Evolutionary conservation across 2,113 vertebrate species (phyloP), one percentile per base, ranked within the genome.

Genomic region (Tupaia chinensis): DNA sequence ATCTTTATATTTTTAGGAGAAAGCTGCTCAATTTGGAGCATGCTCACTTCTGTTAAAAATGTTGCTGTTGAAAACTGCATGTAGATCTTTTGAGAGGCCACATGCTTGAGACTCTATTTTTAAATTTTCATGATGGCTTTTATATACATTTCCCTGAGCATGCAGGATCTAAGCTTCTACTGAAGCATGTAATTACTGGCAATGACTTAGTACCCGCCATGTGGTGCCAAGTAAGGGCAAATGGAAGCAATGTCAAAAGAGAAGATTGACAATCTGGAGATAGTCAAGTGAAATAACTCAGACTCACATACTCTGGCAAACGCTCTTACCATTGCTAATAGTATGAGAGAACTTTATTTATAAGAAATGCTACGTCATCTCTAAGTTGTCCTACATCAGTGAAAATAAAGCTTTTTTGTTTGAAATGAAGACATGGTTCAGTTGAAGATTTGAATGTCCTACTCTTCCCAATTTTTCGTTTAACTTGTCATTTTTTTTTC

Each of bases 51-150:
- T 84, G 69, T 78, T 93, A 83, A 80, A 80, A 96, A 96, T n/a
- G n/a, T 93, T 95, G 56, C 54, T 29, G n/a, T 86, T 93, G 91
- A 92, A 96, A 91, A 76, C 79, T 27, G 25, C 11, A 63, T 74
- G 66, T 77, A 87, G 87, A 92, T 84, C 61, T 87, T 92, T 91
- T 78, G 79, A 89, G 83, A 95, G 77, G 72, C 63, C 69, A 61
- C 32, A 73, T 56, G 84, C n/a, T 89, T 73, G 90, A 89, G 76
- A 86, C 68, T 92, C 70, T 95, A 93, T 94, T 98, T 97, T 97
- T 85, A 94, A 70, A 89, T 81, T 96, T 94, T 95, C 63, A n/a
- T 92, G 96, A 95, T 89, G 97, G 93, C n/a, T 93, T 96, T 95
- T 96, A 93, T 54, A 79, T 80, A 93, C 60, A 79, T 80, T 91